A percentile compares a stretch with the other conserved stretches of the same genome.
phyloP scores from a whole-genome alignment of 2,888 invertebrate species.

The Hemithea aestivaria region DNA sequence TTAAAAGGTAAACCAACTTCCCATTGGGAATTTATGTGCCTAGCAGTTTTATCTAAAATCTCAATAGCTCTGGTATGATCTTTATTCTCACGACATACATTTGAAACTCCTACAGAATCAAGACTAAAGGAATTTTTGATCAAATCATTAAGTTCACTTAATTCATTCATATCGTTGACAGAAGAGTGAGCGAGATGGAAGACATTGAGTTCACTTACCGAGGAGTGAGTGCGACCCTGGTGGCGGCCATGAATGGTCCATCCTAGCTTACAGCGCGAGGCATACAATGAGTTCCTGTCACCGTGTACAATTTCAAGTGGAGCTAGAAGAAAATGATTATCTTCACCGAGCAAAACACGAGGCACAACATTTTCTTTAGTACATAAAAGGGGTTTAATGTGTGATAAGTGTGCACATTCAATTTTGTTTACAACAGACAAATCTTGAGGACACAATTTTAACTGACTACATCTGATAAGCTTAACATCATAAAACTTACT shows the following conservation, averaged over 20 bases:
- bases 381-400: constrained; percentile 5
- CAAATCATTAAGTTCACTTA: constrained; percentile 20
- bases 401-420: constrained; percentile 2
- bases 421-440: constrained; percentile 15
- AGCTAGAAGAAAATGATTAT: constrained; percentile 23
- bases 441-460: constrained; percentile 22
- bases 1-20: constrained; percentile 23
- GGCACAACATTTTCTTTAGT: constrained; percentile 20
- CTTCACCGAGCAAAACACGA: constrained; percentile 22
- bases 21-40: constrained; percentile 19
- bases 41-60: constrained; percentile 24
- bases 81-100: constrained; percentile 23
- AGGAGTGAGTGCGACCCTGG: constrained; percentile 8
- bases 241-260: constrained; percentile 17
- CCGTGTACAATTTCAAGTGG: constrained; percentile 21
- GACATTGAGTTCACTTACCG: constrained; percentile 3
- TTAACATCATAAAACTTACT: constrained; percentile 11
- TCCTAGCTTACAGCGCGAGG: constrained; percentile 18
- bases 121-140: constrained; percentile 21
- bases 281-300: constrained; percentile 5
- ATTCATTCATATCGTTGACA: constrained; percentile 5
- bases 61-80: constrained; percentile 21
- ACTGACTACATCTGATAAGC: constrained; percentile 13
- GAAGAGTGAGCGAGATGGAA: constrained; percentile 2
- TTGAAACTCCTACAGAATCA: constrained; percentile 26